Percentiles rank a stretch among this genome's conserved stretches.
Conservation (phyloP, 2,113 vertebrate genomes). For the Eulemur macaco region DNA sequence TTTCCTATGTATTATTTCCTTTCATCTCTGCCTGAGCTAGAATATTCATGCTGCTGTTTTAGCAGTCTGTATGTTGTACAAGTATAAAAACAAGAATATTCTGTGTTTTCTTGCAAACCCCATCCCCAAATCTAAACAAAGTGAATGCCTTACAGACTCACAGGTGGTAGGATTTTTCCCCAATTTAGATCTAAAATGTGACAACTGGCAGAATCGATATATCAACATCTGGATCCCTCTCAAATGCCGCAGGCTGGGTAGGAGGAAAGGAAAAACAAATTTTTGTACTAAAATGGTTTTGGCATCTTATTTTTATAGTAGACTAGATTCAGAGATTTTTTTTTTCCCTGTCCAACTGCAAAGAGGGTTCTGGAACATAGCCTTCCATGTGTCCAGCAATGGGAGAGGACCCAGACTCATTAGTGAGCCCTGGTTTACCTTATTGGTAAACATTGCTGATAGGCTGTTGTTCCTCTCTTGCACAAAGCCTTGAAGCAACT, state of each 20-base stretch:
- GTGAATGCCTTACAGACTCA: conserved; percentile 63
- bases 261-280: neutral
- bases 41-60: conserved; percentile 83
- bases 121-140: conserved; percentile 53
- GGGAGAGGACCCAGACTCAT: neutral
- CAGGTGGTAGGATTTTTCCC: conserved; percentile 77
- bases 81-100: conserved; percentile 57
- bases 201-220: conserved; percentile 76
- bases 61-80: conserved; percentile 73
- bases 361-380: neutral
- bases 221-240: conserved; percentile 72
- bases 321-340: neutral
- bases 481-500: neutral
- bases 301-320: conserved; percentile 38
- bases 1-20: conserved; percentile 80
- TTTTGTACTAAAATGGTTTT: neutral
- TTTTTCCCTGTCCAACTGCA: neutral
- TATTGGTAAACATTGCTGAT: neutral
- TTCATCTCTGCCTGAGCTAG: conserved; percentile 81
- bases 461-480: neutral
- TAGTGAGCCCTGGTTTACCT: neutral
- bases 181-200: conserved; percentile 78
- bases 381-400: neutral
- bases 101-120: conserved; percentile 76
- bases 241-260: neutral